Percentiles rank a stretch among this genome's conserved stretches.
phyloP scores from a whole-genome alignment of 2,888 invertebrate genomes.

The Allophyes oxyacanthae region DNA sequence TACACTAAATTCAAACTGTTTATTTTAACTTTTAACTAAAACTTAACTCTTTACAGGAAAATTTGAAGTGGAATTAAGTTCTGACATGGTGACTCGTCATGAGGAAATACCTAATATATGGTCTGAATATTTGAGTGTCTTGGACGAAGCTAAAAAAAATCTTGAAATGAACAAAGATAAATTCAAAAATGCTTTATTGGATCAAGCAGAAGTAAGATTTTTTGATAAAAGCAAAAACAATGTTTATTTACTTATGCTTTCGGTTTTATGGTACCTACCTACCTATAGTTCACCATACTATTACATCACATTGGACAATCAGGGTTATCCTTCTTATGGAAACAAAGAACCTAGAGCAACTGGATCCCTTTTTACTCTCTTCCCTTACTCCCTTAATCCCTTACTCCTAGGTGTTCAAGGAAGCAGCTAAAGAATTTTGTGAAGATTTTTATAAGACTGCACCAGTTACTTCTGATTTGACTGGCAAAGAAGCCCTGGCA shows the following conservation, averaged over 20 bases:
- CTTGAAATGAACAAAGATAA: constrained; percentile 92
- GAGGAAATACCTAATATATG: constrained; percentile 91
- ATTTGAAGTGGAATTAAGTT: constrained; percentile 92
- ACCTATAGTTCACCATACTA: too few species aligned
- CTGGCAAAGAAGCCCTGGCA: constrained; percentile 88
- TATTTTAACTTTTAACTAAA: too few species aligned
- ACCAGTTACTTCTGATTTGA: constrained; percentile 90
- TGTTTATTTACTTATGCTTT: too few species aligned
- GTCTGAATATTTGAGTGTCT: constrained; percentile 91
- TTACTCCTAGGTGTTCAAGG: constrained; percentile 89
- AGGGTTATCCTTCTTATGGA: too few species aligned
- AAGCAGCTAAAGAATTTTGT: constrained; percentile 91
- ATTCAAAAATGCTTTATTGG: constrained; percentile 92
- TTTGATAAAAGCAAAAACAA: too few species aligned
- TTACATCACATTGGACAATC: too few species aligned
- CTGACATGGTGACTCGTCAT: constrained; percentile 88
- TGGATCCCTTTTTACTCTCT: too few species aligned
- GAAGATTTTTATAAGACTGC: constrained; percentile 92
- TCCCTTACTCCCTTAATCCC: too few species aligned
- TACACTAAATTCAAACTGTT: too few species aligned
- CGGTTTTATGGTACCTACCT: too few species aligned
- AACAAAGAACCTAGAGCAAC: too few species aligned
- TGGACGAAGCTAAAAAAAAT: constrained; percentile 93
- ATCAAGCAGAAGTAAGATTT: constrained; percentile 90
- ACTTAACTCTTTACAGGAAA: constrained; percentile 81